Base-by-base conservation (phyloP, 2,797 vertebrate genomes). In the Tamandua tetradactyla region DNA sequence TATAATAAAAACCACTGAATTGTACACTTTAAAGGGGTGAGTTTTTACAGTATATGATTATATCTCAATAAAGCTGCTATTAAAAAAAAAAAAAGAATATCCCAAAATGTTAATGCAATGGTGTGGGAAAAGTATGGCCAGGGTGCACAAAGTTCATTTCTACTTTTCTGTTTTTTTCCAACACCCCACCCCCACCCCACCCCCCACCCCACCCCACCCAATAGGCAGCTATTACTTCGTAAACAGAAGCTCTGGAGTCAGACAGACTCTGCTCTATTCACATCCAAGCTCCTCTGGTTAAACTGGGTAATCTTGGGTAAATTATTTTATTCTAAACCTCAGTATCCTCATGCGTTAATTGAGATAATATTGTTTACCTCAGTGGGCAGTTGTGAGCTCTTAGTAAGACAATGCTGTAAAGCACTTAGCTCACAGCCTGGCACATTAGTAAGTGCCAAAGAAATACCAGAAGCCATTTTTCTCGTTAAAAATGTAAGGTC, bases 291-390 rank as follows among this genome's bases (percentile, higher is more conserved):
- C 30, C 44, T 92, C 40, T 52, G 76, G 32, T 52, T 69, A 30
- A 79, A 86, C 20, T 27, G 15, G 52, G 35, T 72, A 64, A 87
- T 84, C 44, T 22, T 79, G 57, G 52, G 59, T 49, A 79, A 87
- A 20, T 84, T 13, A 87, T 27, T 80, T 91, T 91, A 86, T 69
- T 78, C 83, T 89, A 89, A 40, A 86, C 27, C 25, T 82, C 37
- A 64, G 37, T 92, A 74, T 93, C n/a, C 55, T 93, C 49, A 8
- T 74, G 52, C 92, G 82, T 35, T 95, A 94, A 79, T 35, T 68
- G 22, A 2, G 4, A 49, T 85, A 91, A 32, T 23, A 76, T 49
- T 9, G 15, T 12, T 89, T 62, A 84, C 22, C 23, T 83, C 37
- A 61, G 3, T 52, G 25, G 7, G n/a, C 20, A 74, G 27, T 76